These are phyloP conservation scores for Thecophora atra DNA, from an alignment of 2,888 invertebrate genomes.

Conservation along the genomic window DNA sequence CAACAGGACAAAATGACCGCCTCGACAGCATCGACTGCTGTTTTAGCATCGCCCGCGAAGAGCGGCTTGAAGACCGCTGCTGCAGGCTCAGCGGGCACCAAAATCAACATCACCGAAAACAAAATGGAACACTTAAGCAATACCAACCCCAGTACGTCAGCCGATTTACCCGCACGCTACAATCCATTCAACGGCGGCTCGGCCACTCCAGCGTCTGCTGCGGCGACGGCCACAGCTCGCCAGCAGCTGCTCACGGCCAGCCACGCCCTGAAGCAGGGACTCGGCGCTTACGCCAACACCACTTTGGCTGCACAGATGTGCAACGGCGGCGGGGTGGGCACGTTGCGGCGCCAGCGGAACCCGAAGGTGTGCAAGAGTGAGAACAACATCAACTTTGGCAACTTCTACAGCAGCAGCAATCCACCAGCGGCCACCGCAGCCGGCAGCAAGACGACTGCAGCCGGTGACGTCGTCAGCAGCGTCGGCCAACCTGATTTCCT, in stretches of 20 bases:
- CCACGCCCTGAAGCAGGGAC: constrained; percentile 61
- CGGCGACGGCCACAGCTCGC: constrained; percentile 24
- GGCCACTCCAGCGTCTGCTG: not conserved
- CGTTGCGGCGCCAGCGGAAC: constrained; percentile 63
- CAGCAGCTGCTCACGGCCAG: constrained; percentile 55
- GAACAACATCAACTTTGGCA: constrained; percentile 61
- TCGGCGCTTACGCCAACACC: constrained; percentile 61
- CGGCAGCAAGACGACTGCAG: constrained; percentile 18
- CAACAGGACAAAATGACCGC: constrained; percentile 58
- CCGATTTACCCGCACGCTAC: constrained; percentile 43
- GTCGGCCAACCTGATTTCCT: constrained; percentile 52
- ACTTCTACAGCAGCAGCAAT: constrained; percentile 40
- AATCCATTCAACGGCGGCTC: constrained; percentile 51
- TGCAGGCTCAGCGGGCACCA: constrained; percentile 40
- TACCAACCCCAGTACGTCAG: constrained; percentile 32
- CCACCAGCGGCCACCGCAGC: constrained; percentile 38
- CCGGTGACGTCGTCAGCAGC: constrained; percentile 7
- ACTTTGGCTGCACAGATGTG: constrained; percentile 59
- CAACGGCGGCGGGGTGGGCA: constrained; percentile 59
- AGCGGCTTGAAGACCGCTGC: constrained; percentile 36
- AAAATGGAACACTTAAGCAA: constrained; percentile 62
- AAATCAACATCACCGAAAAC: constrained; percentile 66
- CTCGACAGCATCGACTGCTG: constrained; percentile 59
- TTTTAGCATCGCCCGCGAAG: constrained; percentile 57
- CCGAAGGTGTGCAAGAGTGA: constrained; percentile 66